Base-by-base conservation (phyloP, 2,888 invertebrate genomes). In the Xylocampa areola region DNA sequence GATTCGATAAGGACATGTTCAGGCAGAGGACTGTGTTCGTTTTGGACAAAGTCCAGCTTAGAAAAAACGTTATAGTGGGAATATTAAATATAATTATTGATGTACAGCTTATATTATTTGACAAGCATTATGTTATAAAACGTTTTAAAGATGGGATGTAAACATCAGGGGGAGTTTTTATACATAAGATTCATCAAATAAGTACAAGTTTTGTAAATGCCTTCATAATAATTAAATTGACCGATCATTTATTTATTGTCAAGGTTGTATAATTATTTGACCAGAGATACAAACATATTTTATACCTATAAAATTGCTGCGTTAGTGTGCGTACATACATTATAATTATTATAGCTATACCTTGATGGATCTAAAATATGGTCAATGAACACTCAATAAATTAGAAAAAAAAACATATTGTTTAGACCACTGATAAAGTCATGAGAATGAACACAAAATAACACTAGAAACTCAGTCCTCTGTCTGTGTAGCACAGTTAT, bases 401-500 rank as follows among this genome's bases (percentile, higher is more conserved):
- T 23, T 62, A 40, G 44, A 29, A 43, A 17, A 25, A 64, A 44
- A 21, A 21, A 16, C 32, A 43, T 19, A 30, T 13, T 11, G 6
- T 29, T 21, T 67, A 11, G 17, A 44, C 16, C 32, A 54, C 17
- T 33, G 21, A 23, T 23, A 19, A 14, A 45, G 11, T 35, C 14
- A 37, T 40, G 13, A 44, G 16, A 44, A 41, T 3, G 6, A 55
- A 49, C 49, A 60, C 37, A 44, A 63, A 39, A 37, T 50, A 57
- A 60, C 39, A 72, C 39, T 8, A 53, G 30, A 45, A 65, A 63
- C 67, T 61, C 82, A 83, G 73, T 75, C 81, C 85, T 73, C 82
- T 81, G 78, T 73, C 77, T 76, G 77, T 81, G 74, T 73, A 66
- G 70, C 73, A 76, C 76, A 71, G 67, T 76, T 77, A 78, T 73